Base-by-base conservation (phyloP, 1,140 invertebrate species). In the Nylanderia fulva region DNA sequence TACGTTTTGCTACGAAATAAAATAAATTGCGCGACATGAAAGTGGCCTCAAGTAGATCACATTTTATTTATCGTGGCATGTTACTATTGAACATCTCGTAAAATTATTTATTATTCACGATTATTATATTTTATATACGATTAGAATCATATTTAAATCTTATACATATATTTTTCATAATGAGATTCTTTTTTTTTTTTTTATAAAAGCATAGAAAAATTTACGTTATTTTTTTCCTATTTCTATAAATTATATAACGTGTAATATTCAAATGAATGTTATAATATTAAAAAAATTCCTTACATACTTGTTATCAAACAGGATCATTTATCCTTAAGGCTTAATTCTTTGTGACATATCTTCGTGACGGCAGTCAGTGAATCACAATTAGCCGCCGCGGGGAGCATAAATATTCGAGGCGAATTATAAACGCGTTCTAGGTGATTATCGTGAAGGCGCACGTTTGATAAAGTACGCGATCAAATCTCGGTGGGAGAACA, bases 321-420 rank as follows among this genome's bases (percentile, higher is more conserved):
- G 13, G n/a, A 82, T 82, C 64, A 39, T 27, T 71, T 79, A 54
- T 24, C 13, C 24, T 56, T 80, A 80, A 80, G 2, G 36, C 77
- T 71, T 82, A 82, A 82, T 82, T 82, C 66, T 82, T 82, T 58
- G 33, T 58, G 77, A 82, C 77, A 48, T 66, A 84, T 76, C 69
- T 84, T 84, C 80, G 69, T 84, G 80, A 75, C 69, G 71, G 27
- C 56, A 84, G 69, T 61, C 80, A 87, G 76, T 87, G 77, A 82
- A 82, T 82, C 76, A 83, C 86, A 87, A 86, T 87, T 86, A 82
- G 66, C 74, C 66, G 66, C 77, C 58, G 21, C 39, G 48, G 68
- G 18, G 52, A 54, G 52, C 76, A 82, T 86, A 86, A 87, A 75
- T 82, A 74, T 74, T 84, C 71, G 69, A 42, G 29, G 71, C 71